phyloP scores from a whole-genome alignment of 2,888 invertebrate genomes.

The Pyrrhia umbra region DNA sequence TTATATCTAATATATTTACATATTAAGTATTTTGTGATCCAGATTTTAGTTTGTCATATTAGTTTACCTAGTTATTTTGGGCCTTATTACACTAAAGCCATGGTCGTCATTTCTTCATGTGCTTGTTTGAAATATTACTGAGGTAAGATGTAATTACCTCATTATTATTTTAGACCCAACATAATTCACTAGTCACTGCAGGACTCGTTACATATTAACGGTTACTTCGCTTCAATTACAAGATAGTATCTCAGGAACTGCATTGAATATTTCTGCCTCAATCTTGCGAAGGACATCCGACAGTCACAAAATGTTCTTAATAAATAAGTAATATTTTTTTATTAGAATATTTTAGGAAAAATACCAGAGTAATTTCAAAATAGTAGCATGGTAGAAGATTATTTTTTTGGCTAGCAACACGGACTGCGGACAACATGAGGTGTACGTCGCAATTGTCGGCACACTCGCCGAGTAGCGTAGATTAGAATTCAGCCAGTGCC shows the following conservation, averaged over 20 bases:
- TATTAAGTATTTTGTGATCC: too few species aligned
- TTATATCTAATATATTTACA: too few species aligned
- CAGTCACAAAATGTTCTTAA: slow-evolving; percentile 22
- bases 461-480: slow-evolving; percentile 46
- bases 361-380: slow-evolving; percentile 43
- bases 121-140: too few species aligned
- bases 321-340: slow-evolving; percentile 19
- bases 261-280: slow-evolving; percentile 31
- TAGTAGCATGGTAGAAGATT: slow-evolving; percentile 39
- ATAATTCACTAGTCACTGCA: too few species aligned
- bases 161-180: too few species aligned
- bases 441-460: slow-evolving; percentile 55
- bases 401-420: slow-evolving; percentile 53
- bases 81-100: too few species aligned
- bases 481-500: slow-evolving; percentile 44
- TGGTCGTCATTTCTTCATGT: too few species aligned
- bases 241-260: slow-evolving; percentile 27
- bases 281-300: slow-evolving; percentile 37
- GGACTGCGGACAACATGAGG: slow-evolving; percentile 58
- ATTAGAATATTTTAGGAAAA: neutral
- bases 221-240: slow-evolving; percentile 12
- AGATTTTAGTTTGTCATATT: too few species aligned
- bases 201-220: neutral
- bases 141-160: too few species aligned
- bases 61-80: too few species aligned